Conservation (phyloP, 2,888 invertebrate species). For the Sericinus montela region DNA sequence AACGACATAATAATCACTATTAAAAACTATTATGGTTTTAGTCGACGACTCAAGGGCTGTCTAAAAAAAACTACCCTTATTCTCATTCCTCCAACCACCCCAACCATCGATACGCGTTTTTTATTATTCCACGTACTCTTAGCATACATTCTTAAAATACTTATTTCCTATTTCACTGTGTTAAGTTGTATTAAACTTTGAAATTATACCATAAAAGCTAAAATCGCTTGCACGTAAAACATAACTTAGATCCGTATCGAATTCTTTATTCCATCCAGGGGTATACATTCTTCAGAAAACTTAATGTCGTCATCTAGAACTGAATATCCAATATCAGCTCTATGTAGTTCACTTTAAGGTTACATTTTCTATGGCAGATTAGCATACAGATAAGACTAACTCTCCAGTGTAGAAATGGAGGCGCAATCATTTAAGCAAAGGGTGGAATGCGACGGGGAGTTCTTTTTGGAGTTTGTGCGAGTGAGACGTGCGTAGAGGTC, state of each 20-base stretch:
- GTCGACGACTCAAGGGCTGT: conserved; percentile 30
- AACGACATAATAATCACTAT: too few species aligned
- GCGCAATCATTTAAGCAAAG: conserved; percentile 79
- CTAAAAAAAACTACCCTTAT: conserved; percentile 39
- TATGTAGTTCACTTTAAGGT: conserved; percentile 30
- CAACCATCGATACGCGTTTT: conserved; percentile 42
- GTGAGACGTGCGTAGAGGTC: conserved; percentile 76
- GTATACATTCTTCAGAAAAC: conserved; percentile 58
- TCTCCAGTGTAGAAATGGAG: conserved; percentile 46
- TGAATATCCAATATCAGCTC: conserved; percentile 26
- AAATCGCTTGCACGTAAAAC: conserved; percentile 26
- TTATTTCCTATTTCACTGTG: conserved; percentile 36
- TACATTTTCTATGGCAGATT: conserved; percentile 31
- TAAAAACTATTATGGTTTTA: conserved; percentile 24
- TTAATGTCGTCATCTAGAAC: conserved; percentile 41
- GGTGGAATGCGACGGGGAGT: conserved; percentile 76
- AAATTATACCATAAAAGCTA: conserved; percentile 9
- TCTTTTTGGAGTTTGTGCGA: conserved; percentile 79
- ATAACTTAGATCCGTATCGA: conserved; percentile 60
- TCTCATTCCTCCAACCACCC: conserved; percentile 33
- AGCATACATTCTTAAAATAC: conserved; percentile 52
- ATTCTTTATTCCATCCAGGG: conserved; percentile 48
- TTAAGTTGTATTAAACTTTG: conserved; percentile 32
- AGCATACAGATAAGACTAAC: conserved; percentile 39
- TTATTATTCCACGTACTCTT: conserved; percentile 55